Base-by-base conservation (phyloP, 1,140 invertebrate genomes). In the Papilio helenus region DNA sequence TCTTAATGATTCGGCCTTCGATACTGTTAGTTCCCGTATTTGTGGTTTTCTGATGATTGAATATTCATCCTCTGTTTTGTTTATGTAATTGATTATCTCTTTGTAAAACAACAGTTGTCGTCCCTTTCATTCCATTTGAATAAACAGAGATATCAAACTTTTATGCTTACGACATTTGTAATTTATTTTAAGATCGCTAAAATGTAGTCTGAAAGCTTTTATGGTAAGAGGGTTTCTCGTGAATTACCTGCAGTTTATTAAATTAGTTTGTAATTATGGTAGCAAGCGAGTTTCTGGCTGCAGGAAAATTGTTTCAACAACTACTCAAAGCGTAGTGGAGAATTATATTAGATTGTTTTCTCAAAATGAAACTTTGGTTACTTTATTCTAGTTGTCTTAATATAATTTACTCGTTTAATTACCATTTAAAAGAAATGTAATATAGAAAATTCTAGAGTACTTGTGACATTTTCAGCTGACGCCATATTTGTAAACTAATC, bases 391-490 rank as follows among this genome's bases (percentile, higher is more conserved):
- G 1, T 23, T 29, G 20, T 23, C 26, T 49, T 71, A 34, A n/a
- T 3, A 34, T 34, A 18, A 10, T 20, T 44, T 26, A 49, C 1
- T 34, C 23, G 4, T 23, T 14, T 34, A 49, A 73, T 23, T 73
- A 18, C 9, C n/a, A 20, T 58, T 61, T 26, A 3, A 26, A 29
- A 61, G 29, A 14, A 14, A 14, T 20, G 5, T 23, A 14, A 4
- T 29, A 10, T 73, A 73, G 29, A 42, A 73, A 73, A 29, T 51
- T 44, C 42, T 0, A 44, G 44, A 42, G 51, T 51, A 76, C 29
- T 65, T 3, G n/a, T 77, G 55, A 77, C 34, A 77, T 77, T 77
- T 77, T 77, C 76, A 77, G 51, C 51, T 76, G 74, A 76, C 74
- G 49, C 55, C 76, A 77, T 77, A 77, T 77, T 77, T 61, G 76